phyloP scores from a whole-genome alignment of 2,888 invertebrate species.

The Pyrochroa serraticornis region DNA sequence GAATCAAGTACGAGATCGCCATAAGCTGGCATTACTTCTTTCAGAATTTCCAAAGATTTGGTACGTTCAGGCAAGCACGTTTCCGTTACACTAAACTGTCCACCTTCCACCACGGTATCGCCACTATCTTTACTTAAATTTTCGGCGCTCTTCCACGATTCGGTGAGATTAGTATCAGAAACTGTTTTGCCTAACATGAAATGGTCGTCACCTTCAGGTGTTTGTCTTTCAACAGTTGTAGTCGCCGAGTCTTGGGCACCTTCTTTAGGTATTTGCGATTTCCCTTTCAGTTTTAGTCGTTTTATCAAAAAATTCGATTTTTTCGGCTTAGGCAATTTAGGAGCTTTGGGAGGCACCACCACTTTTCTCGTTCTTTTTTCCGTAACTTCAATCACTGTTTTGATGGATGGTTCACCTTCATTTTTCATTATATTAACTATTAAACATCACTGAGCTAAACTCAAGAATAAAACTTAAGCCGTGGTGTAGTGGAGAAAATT shows the following conservation, averaged over 20 bases:
- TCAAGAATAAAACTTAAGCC: conserved; percentile 32
- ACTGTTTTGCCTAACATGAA: conserved; percentile 45
- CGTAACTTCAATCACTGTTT: conserved; percentile 25
- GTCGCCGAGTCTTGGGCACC: conserved; percentile 34
- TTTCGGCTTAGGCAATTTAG: conserved; percentile 35
- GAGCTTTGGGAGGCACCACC: conserved; percentile 38
- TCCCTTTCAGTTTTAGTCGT: conserved; percentile 44
- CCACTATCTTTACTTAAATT: conserved; percentile 38
- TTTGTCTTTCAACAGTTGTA: conserved; percentile 38
- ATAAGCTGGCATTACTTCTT: conserved; percentile 53
- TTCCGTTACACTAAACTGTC: conserved; percentile 15
- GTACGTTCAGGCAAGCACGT: conserved; percentile 39
- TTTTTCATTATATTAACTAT: conserved; percentile 41
- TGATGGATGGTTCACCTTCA: too few species aligned
- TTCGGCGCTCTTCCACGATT: conserved; percentile 48
- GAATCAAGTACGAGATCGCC: conserved; percentile 54
- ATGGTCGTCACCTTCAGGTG: conserved; percentile 46
- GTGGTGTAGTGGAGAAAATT: conserved; percentile 25
- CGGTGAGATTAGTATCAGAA: conserved; percentile 50
- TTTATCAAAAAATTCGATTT: conserved; percentile 43
- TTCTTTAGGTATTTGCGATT: conserved; percentile 1
- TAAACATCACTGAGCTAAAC: conserved; percentile 16
- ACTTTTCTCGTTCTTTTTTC: conserved; percentile 31
- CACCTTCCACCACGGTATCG: conserved; percentile 33
- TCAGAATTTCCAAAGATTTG: conserved; percentile 51